Base-by-base conservation (phyloP, 2,888 invertebrate species). In the Meiosimyza platycephala region DNA sequence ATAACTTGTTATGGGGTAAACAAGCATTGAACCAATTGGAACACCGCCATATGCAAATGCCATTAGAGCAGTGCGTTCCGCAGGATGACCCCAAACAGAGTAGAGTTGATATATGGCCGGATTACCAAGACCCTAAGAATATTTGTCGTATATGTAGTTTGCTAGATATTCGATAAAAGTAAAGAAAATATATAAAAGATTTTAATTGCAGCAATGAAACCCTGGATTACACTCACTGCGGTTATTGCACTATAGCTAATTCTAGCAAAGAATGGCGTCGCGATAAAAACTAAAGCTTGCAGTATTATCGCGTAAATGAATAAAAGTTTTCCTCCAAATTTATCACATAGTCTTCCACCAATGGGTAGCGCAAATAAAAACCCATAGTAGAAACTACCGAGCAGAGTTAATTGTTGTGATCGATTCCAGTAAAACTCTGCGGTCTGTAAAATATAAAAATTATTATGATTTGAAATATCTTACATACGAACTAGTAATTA, bases 351-450 rank as follows among this genome's bases (percentile, higher is more conserved):
- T 72, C 85, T 84, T 12, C 88, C 88, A 16, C 87, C 88, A 63
- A 88, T 74, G 0, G 87, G 84, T 65, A 88, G 81, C 4, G 86
- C 85, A 16, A 87, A 75, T 16, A 88, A 81, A 63, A 85, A 88
- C 66, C 89, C 89, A 76, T 89, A 91, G 84, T 89, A 91, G 80
- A 90, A 89, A 5, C 89, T 86, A 7, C 89, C 88, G 4, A 90
- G 84, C 63, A 91, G 83, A 1, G 84, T 79, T 22, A 91, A 89
- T 79, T 90, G 89, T 16, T 87, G 83, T 7, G 84, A 81, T 71
- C 90, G 89, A 50, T 86, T 85, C 91, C 91, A 91, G 0, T 85
- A 82, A 73, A 91, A 88, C 74, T 89, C 89, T 5, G 88, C 89
- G 1, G 75, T 67, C 83, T 82, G 66, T 11, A 64, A 74, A 59